Evolutionary conservation across 1,140 invertebrate species (phyloP), one percentile per base, ranked within the genome.

Genomic region (Meloidogyne floridensis): DNA sequence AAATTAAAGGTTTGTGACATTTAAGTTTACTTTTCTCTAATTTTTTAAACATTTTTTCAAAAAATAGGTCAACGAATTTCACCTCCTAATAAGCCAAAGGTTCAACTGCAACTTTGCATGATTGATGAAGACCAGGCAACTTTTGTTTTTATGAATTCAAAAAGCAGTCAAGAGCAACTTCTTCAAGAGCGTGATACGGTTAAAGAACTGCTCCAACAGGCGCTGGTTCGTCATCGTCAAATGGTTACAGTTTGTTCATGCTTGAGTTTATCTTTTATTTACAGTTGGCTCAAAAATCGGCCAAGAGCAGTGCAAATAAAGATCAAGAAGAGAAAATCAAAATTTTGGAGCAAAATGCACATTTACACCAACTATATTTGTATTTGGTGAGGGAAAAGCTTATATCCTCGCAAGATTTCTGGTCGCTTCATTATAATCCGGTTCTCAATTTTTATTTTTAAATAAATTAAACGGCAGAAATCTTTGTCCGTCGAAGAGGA

Each of bases 81-180:
- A 74, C 96, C 97, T 0, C 96, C 96, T 89, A 95, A 95, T 10
- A 99, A 99, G 92, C 93, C 95, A 42, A 98, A 99, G 92, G 95
- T 99, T 77, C 98, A 99, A 91, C 92, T 99, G n/a, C 98, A 99
- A 93, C 93, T 98, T 11, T 95, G 98, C 56, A 91, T 99, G 82
- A 94, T 98, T 89, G 95, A 96, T 92, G 87, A 87, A 11, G 93
- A 94, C 71, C 95, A 95, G 20, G 96, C 95, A 2, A 98, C 96
- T 54, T 99, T 99, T 92, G 97, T 98, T 90, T 99, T 99, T 92
- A 94, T 95, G 69, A 96, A 98, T 91, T 93, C 94, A 56, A 93
- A 93, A 84, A 92, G 92, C 6, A 95, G 95, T 6, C 91, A 93
- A 32, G 93, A 94, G 56, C 93, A 93, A 2, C 96, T 98, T 91